Conservation (phyloP, 2,888 invertebrate species). For the Cyaniris semiargus region DNA sequence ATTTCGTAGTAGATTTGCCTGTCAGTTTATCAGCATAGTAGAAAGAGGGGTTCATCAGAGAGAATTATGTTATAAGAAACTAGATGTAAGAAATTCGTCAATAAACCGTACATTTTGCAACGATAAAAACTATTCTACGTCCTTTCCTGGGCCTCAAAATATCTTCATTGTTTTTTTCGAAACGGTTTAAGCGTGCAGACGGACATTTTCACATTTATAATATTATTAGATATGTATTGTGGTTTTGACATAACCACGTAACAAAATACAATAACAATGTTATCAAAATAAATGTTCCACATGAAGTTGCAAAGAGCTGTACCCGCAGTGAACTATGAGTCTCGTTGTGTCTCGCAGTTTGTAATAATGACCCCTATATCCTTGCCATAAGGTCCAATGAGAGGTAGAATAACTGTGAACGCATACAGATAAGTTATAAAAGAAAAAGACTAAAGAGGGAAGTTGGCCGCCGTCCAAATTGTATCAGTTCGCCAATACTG, state of each 20-base stretch:
- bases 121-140: too few species aligned
- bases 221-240: background rate
- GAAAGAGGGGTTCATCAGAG: too few species aligned
- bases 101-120: too few species aligned
- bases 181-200: background rate
- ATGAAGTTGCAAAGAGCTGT: background rate
- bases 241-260: background rate
- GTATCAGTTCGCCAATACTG: conserved; percentile 12
- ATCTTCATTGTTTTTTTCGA: too few species aligned
- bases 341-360: background rate
- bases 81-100: too few species aligned
- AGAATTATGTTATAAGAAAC: too few species aligned
- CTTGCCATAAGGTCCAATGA: background rate
- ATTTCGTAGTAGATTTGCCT: too few species aligned
- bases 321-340: background rate
- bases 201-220: background rate
- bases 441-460: too few species aligned
- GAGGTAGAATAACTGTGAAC: background rate
- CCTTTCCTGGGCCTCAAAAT: too few species aligned
- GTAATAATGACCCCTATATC: background rate
- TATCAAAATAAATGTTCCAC: background rate
- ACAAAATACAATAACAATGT: background rate
- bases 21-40: too few species aligned
- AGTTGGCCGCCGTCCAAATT: background rate
- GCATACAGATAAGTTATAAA: conserved; percentile 15